Base-by-base conservation (phyloP, 2,113 vertebrate genomes). In the Geococcyx californianus region DNA sequence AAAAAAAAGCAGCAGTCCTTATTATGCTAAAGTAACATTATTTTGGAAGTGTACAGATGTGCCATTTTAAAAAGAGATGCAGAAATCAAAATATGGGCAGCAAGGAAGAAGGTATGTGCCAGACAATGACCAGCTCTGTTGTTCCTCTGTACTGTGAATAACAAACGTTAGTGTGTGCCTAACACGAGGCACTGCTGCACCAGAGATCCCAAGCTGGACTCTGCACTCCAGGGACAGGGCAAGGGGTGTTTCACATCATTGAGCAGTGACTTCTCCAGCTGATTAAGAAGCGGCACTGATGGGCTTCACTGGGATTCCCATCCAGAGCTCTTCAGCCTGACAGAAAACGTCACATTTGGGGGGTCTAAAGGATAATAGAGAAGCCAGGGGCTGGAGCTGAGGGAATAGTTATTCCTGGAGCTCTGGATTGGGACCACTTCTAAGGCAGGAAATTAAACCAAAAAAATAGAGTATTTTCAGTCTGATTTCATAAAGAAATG, bases 191-290 rank as follows among this genome's bases (percentile, higher is more conserved):
- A 70, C 12, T 51, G 72, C 81, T 74, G 80, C 63, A 31, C 0
- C 1, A 83, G 86, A 90, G 52, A 91, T 95, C 86, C 93, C 87
- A 84, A 44, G 63, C 49, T 49, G 67, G 62, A 93, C 92, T 87
- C 78, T 69, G 78, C 47, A 70, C 94, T 80, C 84, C 6, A 78
- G 95, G 94, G 93, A 97, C 4, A 86, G 34, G 90, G 95, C 95
- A 97, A 97, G 78, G 93, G 92, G 95, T 96, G 93, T 77, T 68
- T 75, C 96, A 93, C 94, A 93, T 96, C 95, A 95, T 19, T 97
- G 95, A 97, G 51, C 96, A 96, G 95, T 45, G 81, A 87, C 93
- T 96, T 88, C 95, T 94, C 29, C 91, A 92, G 95, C 86, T 94
- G 94, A 95, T 92, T 86, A 92, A 86, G 90, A 87, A 93, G 94